Evolutionary conservation across 2,888 invertebrate species (phyloP).

Genomic region (Diarsia dahlii): DNA sequence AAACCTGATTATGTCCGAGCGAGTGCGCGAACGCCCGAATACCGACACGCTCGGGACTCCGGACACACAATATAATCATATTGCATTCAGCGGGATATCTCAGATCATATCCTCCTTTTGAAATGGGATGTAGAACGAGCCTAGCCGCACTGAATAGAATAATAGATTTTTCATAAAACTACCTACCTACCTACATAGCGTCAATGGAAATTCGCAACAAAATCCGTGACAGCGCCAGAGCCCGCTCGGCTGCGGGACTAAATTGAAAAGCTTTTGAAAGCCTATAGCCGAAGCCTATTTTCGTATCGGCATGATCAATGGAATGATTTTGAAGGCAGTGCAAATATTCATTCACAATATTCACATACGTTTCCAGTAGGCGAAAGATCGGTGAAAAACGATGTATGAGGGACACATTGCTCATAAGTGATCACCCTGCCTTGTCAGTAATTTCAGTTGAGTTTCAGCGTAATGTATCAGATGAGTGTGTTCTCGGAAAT

Average conservation of each 20-base stretch:
- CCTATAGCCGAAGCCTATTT: constrained; percentile 72
- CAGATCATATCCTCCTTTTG: constrained; percentile 36
- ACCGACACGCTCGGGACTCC: constrained; percentile 39
- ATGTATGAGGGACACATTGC: constrained; percentile 38
- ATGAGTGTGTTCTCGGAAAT: constrained; percentile 57
- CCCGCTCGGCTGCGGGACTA: constrained; percentile 59
- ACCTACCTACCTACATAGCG: constrained; percentile 46
- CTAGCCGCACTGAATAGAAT: constrained; percentile 22
- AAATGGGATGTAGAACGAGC: constrained; percentile 28
- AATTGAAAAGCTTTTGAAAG: constrained; percentile 77
- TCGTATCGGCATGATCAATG: constrained; percentile 72
- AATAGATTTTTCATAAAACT: constrained; percentile 58
- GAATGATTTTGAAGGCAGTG: constrained; percentile 74
- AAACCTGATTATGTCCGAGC: constrained; percentile 78
- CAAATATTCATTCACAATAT: constrained; percentile 71
- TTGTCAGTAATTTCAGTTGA: constrained; percentile 33
- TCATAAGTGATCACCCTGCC: constrained; percentile 53
- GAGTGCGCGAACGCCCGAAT: constrained; percentile 62
- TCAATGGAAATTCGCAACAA: constrained; percentile 55
- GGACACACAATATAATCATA: constrained; percentile 38
- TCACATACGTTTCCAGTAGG: constrained; percentile 60
- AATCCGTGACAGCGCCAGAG: constrained; percentile 68
- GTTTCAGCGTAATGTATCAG: constrained; percentile 25
- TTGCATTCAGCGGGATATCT: constrained; percentile 32
- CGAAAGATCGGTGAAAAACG: constrained; percentile 39